phyloP scores from a whole-genome alignment of 2,888 invertebrate species.

The Ophion costatus region DNA sequence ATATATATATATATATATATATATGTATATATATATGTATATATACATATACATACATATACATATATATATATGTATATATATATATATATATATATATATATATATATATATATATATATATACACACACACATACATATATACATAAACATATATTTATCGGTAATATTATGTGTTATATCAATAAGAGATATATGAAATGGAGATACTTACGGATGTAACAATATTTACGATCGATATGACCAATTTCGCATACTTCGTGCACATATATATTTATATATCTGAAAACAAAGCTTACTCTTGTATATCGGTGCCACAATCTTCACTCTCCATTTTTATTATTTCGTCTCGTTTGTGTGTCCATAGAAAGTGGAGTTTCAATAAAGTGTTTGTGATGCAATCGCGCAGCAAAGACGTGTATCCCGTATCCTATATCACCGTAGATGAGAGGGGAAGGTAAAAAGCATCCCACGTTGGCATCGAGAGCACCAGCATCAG shows the following conservation, averaged over 20 bases:
- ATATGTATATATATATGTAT: slow-evolving; percentile 7
- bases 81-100: no score
- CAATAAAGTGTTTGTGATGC: slow-evolving; percentile 64
- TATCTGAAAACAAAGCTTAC: slow-evolving; percentile 21
- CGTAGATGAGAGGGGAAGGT: slow-evolving; percentile 1
- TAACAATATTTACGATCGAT: slow-evolving; percentile 20
- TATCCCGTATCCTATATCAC: slow-evolving; percentile 50
- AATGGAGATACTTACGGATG: not conserved
- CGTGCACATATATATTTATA: slow-evolving; percentile 10
- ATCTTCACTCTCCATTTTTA: slow-evolving; percentile 29
- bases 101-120: no score
- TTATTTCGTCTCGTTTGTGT: slow-evolving; percentile 25
- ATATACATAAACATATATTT: not conserved
- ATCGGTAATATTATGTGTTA: not conserved
- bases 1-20: slow-evolving; percentile 5
- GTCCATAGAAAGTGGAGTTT: slow-evolving; percentile 63
- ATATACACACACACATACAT: no score
- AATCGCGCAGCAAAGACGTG: slow-evolving; percentile 51
- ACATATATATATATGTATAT: no score
- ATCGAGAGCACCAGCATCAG: slow-evolving; percentile 74
- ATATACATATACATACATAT: no score
- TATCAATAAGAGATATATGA: not conserved
- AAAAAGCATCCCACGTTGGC: slow-evolving; percentile 77
- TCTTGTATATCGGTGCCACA: slow-evolving; percentile 26
- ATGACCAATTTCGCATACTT: slow-evolving; percentile 37